These are phyloP conservation scores for Lacanobia oleracea DNA, from an alignment of 2,888 invertebrate genomes.

Conservation along the genomic window DNA sequence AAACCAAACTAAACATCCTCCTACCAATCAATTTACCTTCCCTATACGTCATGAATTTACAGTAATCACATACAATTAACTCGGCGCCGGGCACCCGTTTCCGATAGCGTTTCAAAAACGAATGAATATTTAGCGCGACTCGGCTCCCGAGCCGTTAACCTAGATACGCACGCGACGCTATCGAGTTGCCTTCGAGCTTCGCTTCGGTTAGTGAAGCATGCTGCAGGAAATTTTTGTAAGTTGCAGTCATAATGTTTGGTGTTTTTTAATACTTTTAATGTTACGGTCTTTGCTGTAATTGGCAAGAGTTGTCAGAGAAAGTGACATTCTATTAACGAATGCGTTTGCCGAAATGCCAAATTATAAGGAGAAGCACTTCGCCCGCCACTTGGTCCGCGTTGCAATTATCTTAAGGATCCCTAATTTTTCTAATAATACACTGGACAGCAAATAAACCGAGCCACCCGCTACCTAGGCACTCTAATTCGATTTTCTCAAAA, in stretches of 20 bases:
- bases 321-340: too few species aligned
- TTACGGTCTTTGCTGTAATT: not conserved
- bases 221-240: not conserved
- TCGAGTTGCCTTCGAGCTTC: slow-evolving; percentile 17
- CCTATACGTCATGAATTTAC: slow-evolving; percentile 3
- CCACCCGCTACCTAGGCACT: too few species aligned
- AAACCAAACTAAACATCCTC: not conserved
- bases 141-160: slow-evolving; percentile 44
- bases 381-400: too few species aligned
- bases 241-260: not conserved
- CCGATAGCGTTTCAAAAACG: slow-evolving; percentile 40
- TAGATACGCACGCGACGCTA: slow-evolving; percentile 53
- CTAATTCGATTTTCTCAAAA: too few species aligned
- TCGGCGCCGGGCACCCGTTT: slow-evolving; percentile 21
- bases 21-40: not conserved
- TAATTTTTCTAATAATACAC: too few species aligned
- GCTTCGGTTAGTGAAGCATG: not conserved
- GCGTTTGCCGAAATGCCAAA: too few species aligned
- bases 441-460: too few species aligned
- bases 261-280: too few species aligned
- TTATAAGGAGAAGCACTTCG: too few species aligned
- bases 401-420: too few species aligned
- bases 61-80: slow-evolving; percentile 52
- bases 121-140: slow-evolving; percentile 52
- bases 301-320: too few species aligned